A percentile compares a stretch with the other conserved stretches of the same genome.
phyloP scores from a whole-genome alignment of 2,888 invertebrate genomes.

The Lepidocyrtoides sp. region DNA sequence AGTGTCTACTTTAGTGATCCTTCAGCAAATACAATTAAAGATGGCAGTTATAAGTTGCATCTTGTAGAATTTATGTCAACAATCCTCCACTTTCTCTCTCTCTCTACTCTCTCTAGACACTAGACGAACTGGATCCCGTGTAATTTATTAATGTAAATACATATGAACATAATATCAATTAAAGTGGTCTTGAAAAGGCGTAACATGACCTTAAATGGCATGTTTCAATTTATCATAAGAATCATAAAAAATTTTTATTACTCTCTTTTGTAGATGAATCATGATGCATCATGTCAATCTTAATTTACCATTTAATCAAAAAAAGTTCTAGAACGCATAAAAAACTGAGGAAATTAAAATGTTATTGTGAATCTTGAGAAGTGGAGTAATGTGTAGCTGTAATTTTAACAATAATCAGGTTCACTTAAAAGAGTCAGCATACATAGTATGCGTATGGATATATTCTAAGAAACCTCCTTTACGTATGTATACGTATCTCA shows the following conservation, averaged over 20 bases:
- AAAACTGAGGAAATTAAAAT: too few species aligned
- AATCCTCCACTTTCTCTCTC: neutral
- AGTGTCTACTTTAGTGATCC: neutral
- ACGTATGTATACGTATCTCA: too few species aligned
- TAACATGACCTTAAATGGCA: slow-evolving; percentile 48
- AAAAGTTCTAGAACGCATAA: neutral
- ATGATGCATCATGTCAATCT: slow-evolving; percentile 21
- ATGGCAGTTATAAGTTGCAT: neutral
- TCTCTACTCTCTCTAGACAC: too few species aligned
- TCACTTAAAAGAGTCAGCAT: too few species aligned
- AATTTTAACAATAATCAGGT: too few species aligned
- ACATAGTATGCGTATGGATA: too few species aligned
- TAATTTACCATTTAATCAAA: slow-evolving; percentile 11
- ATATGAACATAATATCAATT: neutral
- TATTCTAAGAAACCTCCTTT: too few species aligned
- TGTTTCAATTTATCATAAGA: slow-evolving; percentile 42
- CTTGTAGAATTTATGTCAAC: neutral
- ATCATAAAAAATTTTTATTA: neutral
- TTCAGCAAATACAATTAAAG: neutral
- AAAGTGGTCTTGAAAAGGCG: slow-evolving; percentile 46
- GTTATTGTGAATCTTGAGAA: too few species aligned
- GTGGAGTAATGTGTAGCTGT: too few species aligned
- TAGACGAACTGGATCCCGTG: neutral
- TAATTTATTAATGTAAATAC: slow-evolving; percentile 26
- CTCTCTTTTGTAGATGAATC: neutral